These are phyloP conservation scores for Microcebus tavaratra DNA, from an alignment of 2,113 vertebrate species.

Conservation along the genomic window DNA sequence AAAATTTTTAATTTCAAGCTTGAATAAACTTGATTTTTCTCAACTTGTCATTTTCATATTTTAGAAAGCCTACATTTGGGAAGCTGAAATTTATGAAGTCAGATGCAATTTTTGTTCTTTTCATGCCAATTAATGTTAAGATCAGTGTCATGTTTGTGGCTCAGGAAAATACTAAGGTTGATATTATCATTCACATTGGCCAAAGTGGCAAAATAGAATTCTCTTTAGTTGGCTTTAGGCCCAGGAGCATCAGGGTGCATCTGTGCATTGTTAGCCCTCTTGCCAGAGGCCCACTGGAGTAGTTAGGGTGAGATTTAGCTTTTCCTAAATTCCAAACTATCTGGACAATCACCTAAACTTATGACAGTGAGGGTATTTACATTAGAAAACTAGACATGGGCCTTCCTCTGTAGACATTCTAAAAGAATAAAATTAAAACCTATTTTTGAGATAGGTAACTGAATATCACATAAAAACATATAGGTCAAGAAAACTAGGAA, in stretches of 20 bases:
- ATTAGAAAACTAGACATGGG: not conserved
- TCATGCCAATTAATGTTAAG: conserved; percentile 44
- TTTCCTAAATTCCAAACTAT: not conserved
- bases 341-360: not conserved
- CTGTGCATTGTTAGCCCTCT: not conserved
- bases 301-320: conserved; percentile 36
- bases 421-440: not conserved
- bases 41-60: not conserved
- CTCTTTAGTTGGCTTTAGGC: conserved; percentile 39
- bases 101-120: conserved; percentile 18
- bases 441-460: not conserved
- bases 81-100: not conserved
- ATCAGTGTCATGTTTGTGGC: conserved; percentile 40
- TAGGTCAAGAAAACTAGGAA: not conserved
- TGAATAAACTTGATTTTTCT: conserved; percentile 10
- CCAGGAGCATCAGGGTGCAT: not conserved
- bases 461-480: not conserved
- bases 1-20: not conserved
- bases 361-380: not conserved
- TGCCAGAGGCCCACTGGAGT: not conserved
- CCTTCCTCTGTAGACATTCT: not conserved
- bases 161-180: conserved; percentile 1
- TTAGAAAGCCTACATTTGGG: not conserved
- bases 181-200: not conserved
- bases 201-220: not conserved